Evolutionary conservation across 2,113 vertebrate genomes (phyloP).

Genomic region (Beaufortia kweichowensis): DNA sequence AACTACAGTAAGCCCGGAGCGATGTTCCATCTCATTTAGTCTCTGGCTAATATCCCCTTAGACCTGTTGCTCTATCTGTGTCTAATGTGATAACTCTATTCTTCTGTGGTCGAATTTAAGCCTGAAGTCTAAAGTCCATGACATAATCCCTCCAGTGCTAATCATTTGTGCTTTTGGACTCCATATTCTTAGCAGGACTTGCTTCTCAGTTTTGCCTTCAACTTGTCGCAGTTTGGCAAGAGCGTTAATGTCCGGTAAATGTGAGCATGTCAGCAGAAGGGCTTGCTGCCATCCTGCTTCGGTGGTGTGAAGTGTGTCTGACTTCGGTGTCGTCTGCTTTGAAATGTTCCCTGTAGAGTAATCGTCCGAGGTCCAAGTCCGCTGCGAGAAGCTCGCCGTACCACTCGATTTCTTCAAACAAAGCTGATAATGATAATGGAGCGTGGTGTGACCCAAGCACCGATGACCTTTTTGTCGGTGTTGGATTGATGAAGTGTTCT

Average conservation of each 20-base stretch:
- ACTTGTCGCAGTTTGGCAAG: conserved; percentile 30
- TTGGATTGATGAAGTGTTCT: background rate
- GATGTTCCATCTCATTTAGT: conserved; percentile 25
- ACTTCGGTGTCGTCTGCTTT: conserved; percentile 14
- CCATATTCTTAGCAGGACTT: conserved; percentile 16
- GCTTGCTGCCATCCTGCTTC: background rate
- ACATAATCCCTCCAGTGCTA: conserved; percentile 30
- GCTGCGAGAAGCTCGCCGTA: background rate
- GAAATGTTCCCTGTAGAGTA: conserved; percentile 12
- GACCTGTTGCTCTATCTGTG: conserved; percentile 46
- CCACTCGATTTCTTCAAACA: background rate
- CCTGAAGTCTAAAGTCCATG: conserved; percentile 23
- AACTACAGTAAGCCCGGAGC: conserved; percentile 33
- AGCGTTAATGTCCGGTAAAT: conserved; percentile 23
- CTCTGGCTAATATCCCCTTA: conserved; percentile 20
- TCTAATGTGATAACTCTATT: conserved; percentile 44
- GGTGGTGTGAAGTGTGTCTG: conserved; percentile 27
- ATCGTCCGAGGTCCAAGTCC: background rate
- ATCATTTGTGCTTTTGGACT: background rate
- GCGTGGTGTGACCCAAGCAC: background rate
- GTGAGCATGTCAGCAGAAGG: conserved; percentile 27
- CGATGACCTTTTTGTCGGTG: conserved; percentile 19
- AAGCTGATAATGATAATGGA: conserved; percentile 15
- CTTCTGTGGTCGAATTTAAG: conserved; percentile 37
- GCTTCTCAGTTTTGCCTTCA: conserved; percentile 26